phyloP scores from a whole-genome alignment of 2,113 vertebrate genomes.

The Limanda limanda region DNA sequence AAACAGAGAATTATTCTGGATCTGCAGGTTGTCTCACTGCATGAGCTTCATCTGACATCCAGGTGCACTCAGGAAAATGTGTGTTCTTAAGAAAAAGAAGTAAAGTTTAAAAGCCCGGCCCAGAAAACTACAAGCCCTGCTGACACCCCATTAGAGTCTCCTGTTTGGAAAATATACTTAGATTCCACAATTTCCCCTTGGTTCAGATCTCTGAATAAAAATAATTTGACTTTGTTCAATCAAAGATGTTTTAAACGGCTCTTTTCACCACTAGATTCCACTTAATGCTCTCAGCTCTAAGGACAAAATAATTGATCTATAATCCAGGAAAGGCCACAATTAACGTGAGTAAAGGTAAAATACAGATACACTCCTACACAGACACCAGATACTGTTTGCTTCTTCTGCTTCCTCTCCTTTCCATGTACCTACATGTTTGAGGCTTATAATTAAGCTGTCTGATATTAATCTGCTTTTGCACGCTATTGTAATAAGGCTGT shows the following conservation, averaged over 20 bases:
- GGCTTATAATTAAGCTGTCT: not conserved
- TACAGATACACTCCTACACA: not conserved
- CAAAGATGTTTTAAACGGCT: conserved; percentile 61
- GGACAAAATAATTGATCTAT: conserved; percentile 66
- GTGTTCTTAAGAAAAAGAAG: not conserved
- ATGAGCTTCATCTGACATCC: conserved; percentile 1
- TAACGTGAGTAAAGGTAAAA: conserved; percentile 20
- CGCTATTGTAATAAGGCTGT: not conserved
- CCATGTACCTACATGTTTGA: not conserved
- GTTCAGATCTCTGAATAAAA: conserved; percentile 41
- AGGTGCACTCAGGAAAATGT: not conserved
- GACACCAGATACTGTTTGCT: not conserved
- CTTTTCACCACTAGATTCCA: conserved; percentile 48
- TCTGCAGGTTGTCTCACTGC: not conserved
- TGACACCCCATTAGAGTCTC: not conserved
- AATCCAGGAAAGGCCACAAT: conserved; percentile 52
- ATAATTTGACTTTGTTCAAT: conserved; percentile 64
- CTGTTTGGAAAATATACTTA: conserved; percentile 9
- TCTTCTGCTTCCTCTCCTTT: not conserved
- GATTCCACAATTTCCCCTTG: conserved; percentile 31
- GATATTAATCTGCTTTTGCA: conserved; percentile 7
- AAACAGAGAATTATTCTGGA: not conserved
- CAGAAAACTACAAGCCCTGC: not conserved
- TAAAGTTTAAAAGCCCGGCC: not conserved
- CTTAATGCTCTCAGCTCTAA: conserved; percentile 58